phyloP scores from a whole-genome alignment of 2,888 invertebrate genomes.

The Elgonia sp. region DNA sequence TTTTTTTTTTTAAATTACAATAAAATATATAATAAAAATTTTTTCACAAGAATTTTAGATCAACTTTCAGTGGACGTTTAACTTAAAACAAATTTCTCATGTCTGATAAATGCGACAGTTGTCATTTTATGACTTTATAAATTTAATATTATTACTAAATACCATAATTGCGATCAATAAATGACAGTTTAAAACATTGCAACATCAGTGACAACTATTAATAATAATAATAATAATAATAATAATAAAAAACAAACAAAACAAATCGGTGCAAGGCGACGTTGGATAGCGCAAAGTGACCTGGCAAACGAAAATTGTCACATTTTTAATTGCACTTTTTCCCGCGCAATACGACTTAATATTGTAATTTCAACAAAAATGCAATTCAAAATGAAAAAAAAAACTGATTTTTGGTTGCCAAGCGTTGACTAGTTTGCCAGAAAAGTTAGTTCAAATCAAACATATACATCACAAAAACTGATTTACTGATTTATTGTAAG shows the following conservation, averaged over 20 bases:
- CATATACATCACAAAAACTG: constrained; percentile 63
- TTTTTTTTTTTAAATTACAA: too few relatives aligned
- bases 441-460: constrained; percentile 70
- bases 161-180: too few relatives aligned
- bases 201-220: neutral
- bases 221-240: too few relatives aligned
- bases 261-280: constrained; percentile 56
- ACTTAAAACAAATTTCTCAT: too few relatives aligned
- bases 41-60: too few relatives aligned
- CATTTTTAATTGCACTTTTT: neutral
- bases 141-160: too few relatives aligned
- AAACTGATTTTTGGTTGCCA: constrained; percentile 24
- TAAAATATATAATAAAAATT: too few relatives aligned
- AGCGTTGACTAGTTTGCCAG: constrained; percentile 10
- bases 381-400: neutral
- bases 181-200: too few relatives aligned
- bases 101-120: too few relatives aligned
- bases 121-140: too few relatives aligned
- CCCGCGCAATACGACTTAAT: neutral
- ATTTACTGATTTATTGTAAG: constrained; percentile 67
- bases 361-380: constrained; percentile 10
- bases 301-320: constrained; percentile 19
- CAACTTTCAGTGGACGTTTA: too few relatives aligned
- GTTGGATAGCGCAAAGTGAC: constrained; percentile 22
- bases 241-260: constrained; percentile 25